Conservation (phyloP, 1,140 invertebrate genomes). For the Homalodisca vitripennis region DNA sequence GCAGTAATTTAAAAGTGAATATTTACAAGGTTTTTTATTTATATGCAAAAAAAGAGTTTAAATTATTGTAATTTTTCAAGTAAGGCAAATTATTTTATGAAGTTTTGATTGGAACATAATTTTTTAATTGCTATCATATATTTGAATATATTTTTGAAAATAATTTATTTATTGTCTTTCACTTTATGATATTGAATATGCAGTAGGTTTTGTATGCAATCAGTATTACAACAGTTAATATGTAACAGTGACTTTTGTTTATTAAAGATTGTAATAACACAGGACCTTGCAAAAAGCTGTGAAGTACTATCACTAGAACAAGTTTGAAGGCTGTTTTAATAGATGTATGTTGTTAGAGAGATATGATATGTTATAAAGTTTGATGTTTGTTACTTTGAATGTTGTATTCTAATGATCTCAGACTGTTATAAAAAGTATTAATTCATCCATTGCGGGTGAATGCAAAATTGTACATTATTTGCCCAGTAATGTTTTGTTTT, state of each 20-base stretch:
- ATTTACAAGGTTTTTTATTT: too few species aligned
- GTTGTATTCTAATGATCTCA: slow-evolving; percentile 22
- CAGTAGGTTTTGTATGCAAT: not conserved
- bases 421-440: not conserved
- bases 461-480: not conserved
- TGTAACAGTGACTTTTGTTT: too few species aligned
- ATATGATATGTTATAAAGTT: too few species aligned
- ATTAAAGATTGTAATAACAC: too few species aligned
- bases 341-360: not conserved
- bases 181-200: not conserved
- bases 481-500: slow-evolving; percentile 11
- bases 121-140: too few species aligned
- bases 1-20: not conserved
- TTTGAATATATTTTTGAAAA: not conserved
- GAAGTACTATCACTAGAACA: too few species aligned
- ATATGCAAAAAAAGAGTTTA: too few species aligned
- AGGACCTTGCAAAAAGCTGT: not conserved
- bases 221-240: not conserved
- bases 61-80: too few species aligned
- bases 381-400: slow-evolving; percentile 18
- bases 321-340: not conserved
- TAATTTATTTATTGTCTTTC: not conserved
- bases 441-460: not conserved
- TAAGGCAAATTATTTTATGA: too few species aligned
- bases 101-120: too few species aligned